Evolutionary conservation across 1,140 invertebrate genomes (phyloP).

Genomic region (Thalassaphorura encarpata): DNA sequence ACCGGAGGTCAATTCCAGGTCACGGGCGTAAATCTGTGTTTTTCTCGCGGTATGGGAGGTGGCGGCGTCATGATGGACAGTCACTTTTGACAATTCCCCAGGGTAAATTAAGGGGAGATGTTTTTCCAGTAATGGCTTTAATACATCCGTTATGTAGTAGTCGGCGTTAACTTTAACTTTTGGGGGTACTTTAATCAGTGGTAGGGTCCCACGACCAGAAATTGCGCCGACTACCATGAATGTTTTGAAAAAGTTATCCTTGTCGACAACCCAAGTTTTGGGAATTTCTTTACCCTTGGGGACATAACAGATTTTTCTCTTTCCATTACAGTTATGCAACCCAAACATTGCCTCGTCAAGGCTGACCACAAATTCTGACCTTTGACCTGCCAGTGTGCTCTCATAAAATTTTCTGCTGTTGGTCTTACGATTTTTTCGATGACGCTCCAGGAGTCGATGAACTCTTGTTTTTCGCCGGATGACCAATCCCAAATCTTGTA

Average conservation of each 20-base stretch:
- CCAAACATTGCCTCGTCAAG: background rate
- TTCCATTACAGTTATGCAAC: background rate
- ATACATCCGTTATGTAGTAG: constrained; percentile 1
- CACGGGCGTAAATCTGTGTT: background rate
- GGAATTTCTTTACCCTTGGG: background rate
- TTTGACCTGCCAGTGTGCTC: background rate
- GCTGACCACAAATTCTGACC: background rate
- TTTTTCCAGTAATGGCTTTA: background rate
- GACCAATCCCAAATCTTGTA: background rate
- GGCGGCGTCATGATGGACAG: constrained; percentile 4
- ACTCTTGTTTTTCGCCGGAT: background rate
- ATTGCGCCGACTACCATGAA: constrained; percentile 12
- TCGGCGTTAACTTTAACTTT: background rate
- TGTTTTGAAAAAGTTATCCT: background rate
- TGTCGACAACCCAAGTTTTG: background rate
- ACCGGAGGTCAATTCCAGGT: background rate
- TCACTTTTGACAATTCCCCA: background rate
- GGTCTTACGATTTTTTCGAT: background rate
- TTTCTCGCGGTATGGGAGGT: background rate
- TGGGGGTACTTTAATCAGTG: background rate
- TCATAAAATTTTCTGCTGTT: background rate
- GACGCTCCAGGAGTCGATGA: background rate
- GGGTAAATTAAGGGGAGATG: background rate
- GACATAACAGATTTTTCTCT: background rate
- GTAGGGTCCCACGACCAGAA: background rate